Base-by-base conservation (phyloP, 2,888 invertebrate genomes). In the Melanchra persicariae region DNA sequence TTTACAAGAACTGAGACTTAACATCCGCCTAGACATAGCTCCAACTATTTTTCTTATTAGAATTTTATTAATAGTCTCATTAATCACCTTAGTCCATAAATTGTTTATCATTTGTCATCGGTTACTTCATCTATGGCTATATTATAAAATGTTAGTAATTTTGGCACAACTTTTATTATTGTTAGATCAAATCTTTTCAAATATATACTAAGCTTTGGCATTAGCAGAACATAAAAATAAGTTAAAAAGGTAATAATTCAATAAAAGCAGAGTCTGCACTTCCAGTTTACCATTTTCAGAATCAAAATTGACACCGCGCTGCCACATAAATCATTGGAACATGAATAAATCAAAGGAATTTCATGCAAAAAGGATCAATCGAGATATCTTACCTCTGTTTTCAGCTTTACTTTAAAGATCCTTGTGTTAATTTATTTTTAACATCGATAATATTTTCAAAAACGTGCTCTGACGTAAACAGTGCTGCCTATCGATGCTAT, bases 401-500 rank as follows among this genome's bases (percentile, higher is more conserved):
- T 37, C 47, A 54, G 52, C 19, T 19, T 45, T 37, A 17, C 54
- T 45, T 22, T 43, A 37, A 26, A 59, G 12, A 34, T 51, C 24
- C 40, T 54, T 77, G 58, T 2, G 30, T 59, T 40, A 24, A 45
- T 62, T 52, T 67, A 57, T 68, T 24, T 43, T 40, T 58, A 62
- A 52, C 47, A 76, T 47, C 58, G 62, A 52, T 62, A 64, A 57
- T 69, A 69, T 62, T 69, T 70, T 74, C 43, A 70, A 74, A 63
- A 78, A 79, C 65, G 62, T 73, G 67, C 59, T 65, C 55, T 66
- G 55, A 77, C 65, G 76, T 79, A 77, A 75, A 74, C 74, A 73
- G 68, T 74, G 72, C 68, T 70, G 78, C 45, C 67, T 80, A 68
- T 68, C 75, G 76, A 72, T 84, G 83, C 73, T 88, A 87, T 88